Evolutionary conservation across 2,797 vertebrate genomes (phyloP), one percentile per base, ranked within the genome.

Genomic region (Anabas testudineus): DNA sequence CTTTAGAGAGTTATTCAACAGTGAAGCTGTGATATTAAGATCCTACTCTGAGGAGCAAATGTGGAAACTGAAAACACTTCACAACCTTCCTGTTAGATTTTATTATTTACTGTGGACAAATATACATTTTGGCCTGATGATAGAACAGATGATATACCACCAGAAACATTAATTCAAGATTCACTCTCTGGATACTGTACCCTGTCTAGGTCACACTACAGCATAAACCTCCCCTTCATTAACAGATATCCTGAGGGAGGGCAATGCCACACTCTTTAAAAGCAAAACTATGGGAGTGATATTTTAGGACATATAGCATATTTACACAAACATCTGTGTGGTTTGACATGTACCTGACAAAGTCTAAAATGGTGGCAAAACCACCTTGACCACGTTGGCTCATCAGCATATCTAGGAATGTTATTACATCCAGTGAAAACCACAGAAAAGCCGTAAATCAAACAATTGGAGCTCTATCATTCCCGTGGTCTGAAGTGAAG

Each of bases 371-470:
- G 54, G 18, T 19, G 26, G 2, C 13, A 43, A 55, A 65, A 53
- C 54, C 54, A 52, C 28, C 36, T 12, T 6, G 15, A 24, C 26
- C 64, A 36, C 69, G 51, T n/a, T 0, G 16, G 65, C 71, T 78
- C 59, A 81, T 81, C 70, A 67, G 69, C 67, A 70, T 72, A 70
- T 37, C 70, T 52, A 48, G 65, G 34, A 34, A 55, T 77, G 73
- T 77, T 66, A 71, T 74, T 46, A 43, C 36, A 30, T 45, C 12
- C 30, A 7, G 19, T 34, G 39, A 55, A 72, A 72, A 51, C 59
- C 69, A 48, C 64, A n/a, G 47, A 49, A 67, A 63, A 59, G 43
- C 19, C 21, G 13, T 57, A 61, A 42, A 57, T 88, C 70, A 76
- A 51, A 28, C 48, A 30, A 34, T 73, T 2, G 48, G 59, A 41